phyloP scores from a whole-genome alignment of 2,113 vertebrate species.

The Puntigrus tetrazona region DNA sequence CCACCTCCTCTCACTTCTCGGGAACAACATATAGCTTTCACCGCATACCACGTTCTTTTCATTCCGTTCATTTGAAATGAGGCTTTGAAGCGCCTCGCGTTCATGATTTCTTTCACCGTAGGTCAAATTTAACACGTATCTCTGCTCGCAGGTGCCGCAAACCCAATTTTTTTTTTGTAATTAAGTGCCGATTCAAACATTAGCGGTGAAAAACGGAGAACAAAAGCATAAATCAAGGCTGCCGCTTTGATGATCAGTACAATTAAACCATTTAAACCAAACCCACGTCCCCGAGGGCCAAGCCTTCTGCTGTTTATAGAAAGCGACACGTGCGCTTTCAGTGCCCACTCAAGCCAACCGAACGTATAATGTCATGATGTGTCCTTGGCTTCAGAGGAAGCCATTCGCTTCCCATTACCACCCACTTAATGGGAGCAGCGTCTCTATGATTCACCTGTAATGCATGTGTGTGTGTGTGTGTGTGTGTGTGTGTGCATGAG shows the following conservation, averaged over 20 bases:
- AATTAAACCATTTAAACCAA: conserved; percentile 19
- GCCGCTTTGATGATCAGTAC: conserved; percentile 14
- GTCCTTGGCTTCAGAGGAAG: conserved; percentile 37
- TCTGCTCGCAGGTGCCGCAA: neutral
- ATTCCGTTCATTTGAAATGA: conserved; percentile 4
- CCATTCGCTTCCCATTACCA: conserved; percentile 36
- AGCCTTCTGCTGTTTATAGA: neutral
- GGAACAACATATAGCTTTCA: conserved; percentile 29
- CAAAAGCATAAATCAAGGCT: conserved; percentile 22
- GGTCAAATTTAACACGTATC: neutral
- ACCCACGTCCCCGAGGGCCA: neutral
- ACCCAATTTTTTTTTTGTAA: conserved; percentile 31
- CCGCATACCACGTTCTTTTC: conserved; percentile 10
- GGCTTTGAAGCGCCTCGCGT: conserved; percentile 48
- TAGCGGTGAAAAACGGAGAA: neutral
- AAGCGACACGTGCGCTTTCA: neutral
- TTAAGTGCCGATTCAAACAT: conserved; percentile 36
- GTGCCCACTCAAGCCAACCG: conserved; percentile 21
- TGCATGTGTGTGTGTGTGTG: neutral
- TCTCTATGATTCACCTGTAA: conserved; percentile 36
- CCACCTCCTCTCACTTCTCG: conserved; percentile 30
- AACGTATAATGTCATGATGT: conserved; percentile 30
- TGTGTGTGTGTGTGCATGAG: neutral
- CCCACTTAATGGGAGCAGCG: conserved; percentile 25
- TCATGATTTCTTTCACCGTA: conserved; percentile 11